A percentile compares a stretch with the other conserved stretches of the same genome.
phyloP scores from a whole-genome alignment of 2,888 invertebrate species.

The Schizotus pectinicornis region DNA sequence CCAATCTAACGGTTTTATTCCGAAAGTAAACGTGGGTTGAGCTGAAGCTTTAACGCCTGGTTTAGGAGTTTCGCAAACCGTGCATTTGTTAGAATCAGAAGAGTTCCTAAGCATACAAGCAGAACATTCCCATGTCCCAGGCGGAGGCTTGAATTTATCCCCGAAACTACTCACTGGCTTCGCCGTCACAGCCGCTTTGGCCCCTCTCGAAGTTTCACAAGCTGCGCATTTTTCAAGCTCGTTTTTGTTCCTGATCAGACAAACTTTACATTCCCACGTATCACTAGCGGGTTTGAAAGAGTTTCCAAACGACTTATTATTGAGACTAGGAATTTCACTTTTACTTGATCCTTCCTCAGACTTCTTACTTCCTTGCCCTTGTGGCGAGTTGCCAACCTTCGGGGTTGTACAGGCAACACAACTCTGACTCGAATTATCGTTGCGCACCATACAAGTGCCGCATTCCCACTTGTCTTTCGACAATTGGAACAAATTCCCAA shows the following conservation, averaged over 20 bases:
- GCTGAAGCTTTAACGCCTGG: constrained; percentile 44
- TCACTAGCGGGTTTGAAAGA: constrained; percentile 60
- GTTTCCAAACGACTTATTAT: constrained; percentile 48
- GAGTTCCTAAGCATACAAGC: constrained; percentile 66
- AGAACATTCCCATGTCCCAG: constrained; percentile 64
- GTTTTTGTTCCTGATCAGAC: constrained; percentile 63
- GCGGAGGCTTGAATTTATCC: constrained; percentile 55
- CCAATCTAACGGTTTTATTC: constrained; percentile 34
- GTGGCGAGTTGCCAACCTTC: neutral
- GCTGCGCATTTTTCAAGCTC: constrained; percentile 61
- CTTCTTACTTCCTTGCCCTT: too few relatives aligned
- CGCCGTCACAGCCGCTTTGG: neutral
- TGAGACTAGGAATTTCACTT: constrained; percentile 55
- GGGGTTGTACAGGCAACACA: constrained; percentile 64
- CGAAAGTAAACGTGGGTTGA: constrained; percentile 44
- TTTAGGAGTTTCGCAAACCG: constrained; percentile 62
- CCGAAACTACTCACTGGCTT: constrained; percentile 34
- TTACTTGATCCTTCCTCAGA: constrained; percentile 51
- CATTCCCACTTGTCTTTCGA: constrained; percentile 61
- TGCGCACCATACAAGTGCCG: constrained; percentile 62
- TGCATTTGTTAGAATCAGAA: constrained; percentile 58
- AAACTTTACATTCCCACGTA: constrained; percentile 64
- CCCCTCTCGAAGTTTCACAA: constrained; percentile 60
- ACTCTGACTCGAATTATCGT: constrained; percentile 55
- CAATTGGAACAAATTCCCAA: constrained; percentile 45